A percentile compares a stretch with the other conserved stretches of the same genome.
These are phyloP conservation scores for Oscheius sp. DNA, from an alignment of 2,888 invertebrate genomes.

Conservation along the genomic window DNA sequence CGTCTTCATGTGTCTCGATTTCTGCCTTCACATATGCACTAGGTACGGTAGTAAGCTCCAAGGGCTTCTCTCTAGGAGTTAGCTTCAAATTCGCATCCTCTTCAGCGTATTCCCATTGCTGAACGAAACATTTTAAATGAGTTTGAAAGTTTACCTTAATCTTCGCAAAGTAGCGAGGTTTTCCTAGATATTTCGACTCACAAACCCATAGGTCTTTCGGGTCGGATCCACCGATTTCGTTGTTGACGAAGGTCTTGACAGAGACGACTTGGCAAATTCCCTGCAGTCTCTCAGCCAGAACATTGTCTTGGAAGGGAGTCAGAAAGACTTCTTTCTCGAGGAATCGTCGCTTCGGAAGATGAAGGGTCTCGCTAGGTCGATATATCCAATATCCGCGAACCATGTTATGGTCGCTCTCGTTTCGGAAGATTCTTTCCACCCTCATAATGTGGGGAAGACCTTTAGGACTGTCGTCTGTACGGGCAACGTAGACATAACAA, in stretches of 20 bases:
- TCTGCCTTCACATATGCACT: constrained; percentile 28
- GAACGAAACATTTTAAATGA: no score
- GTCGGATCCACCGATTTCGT: constrained; percentile 85
- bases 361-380: constrained; percentile 93
- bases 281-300: constrained; percentile 84
- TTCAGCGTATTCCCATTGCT: constrained; percentile 61
- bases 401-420: constrained; percentile 75
- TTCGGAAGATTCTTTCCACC: constrained; percentile 84
- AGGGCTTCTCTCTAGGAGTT: constrained; percentile 76
- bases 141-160: no score
- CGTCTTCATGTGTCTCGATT: constrained; percentile 22
- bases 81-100: constrained; percentile 76
- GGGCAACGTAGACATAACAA: constrained; percentile 87
- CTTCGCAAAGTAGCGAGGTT: constrained; percentile 88
- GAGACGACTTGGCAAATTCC: constrained; percentile 80
- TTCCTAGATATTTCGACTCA: constrained; percentile 90
- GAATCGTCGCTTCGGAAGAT: constrained; percentile 92
- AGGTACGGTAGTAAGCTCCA: constrained; percentile 33
- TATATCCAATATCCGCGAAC: constrained; percentile 83
- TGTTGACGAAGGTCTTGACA: constrained; percentile 82
- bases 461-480: constrained; percentile 70
- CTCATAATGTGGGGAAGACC: constrained; percentile 84
- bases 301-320: constrained; percentile 85
- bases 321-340: constrained; percentile 88
- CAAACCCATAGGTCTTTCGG: constrained; percentile 96